Percentiles rank a stretch among this genome's conserved stretches.
These are phyloP conservation scores for Calephelis nemesis DNA, from an alignment of 1,140 invertebrate genomes.

Conservation along the genomic window DNA sequence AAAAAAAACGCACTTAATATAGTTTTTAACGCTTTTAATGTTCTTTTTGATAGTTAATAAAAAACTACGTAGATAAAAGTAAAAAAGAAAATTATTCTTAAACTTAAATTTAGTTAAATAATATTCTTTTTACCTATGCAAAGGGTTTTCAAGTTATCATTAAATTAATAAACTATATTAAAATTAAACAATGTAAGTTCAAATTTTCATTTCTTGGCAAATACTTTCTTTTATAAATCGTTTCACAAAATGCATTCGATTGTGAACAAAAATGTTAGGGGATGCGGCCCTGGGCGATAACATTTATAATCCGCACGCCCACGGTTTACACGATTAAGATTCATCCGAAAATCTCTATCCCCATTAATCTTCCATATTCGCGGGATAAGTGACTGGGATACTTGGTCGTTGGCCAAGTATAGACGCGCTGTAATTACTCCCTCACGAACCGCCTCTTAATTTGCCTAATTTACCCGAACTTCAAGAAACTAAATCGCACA, in stretches of 20 bases:
- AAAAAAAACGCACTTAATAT: too few species aligned
- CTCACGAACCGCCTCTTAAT: conserved; percentile 67
- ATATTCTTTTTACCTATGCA: too few species aligned
- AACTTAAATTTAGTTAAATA: too few species aligned
- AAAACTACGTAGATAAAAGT: too few species aligned
- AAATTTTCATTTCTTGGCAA: conserved; percentile 9
- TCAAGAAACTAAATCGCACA: conserved; percentile 59
- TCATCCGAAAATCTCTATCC: conserved; percentile 47
- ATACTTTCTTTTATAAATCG: conserved; percentile 25
- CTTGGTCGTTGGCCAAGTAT: conserved; percentile 65
- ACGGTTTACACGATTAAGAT: conserved; percentile 48
- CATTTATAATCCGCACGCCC: conserved; percentile 55
- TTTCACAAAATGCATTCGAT: conserved; percentile 34
- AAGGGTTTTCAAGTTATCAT: too few species aligned
- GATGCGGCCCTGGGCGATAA: conserved; percentile 46
- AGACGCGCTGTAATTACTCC: conserved; percentile 63
- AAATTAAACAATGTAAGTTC: too few species aligned
- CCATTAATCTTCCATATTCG: conserved; percentile 45
- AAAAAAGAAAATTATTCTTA: too few species aligned
- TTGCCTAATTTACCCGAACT: conserved; percentile 69
- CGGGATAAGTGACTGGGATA: conserved; percentile 36
- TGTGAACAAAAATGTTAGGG: conserved; percentile 41
- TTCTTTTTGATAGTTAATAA: too few species aligned
- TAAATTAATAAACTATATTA: too few species aligned
- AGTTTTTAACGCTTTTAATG: too few species aligned